phyloP scores from a whole-genome alignment of 2,888 invertebrate genomes.

The Brachyopa scutellaris region DNA sequence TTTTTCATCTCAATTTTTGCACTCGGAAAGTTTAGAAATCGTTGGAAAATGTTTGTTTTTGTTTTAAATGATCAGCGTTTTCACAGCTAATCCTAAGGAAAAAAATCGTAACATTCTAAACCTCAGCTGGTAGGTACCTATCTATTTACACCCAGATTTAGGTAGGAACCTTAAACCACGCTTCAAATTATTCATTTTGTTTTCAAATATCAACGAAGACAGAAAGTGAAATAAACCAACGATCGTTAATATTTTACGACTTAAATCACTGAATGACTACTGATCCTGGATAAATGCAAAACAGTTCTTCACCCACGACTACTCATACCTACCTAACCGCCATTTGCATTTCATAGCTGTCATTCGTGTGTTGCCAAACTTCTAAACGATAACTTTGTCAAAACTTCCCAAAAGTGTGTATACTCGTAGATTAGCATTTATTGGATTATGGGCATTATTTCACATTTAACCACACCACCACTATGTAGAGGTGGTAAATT shows the following conservation, averaged over 20 bases:
- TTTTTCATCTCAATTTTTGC: no score
- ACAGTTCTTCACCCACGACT: no score
- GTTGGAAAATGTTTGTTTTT: no score
- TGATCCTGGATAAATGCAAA: not conserved
- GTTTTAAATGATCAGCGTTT: no score
- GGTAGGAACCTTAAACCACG: no score
- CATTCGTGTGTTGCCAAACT: constrained; percentile 16
- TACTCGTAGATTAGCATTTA: constrained; percentile 67
- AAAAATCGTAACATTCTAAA: no score
- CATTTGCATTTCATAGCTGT: constrained; percentile 11
- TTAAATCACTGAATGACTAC: not conserved
- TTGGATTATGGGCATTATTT: constrained; percentile 67
- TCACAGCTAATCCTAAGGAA: no score
- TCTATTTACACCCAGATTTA: not conserved
- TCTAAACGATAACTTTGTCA: constrained; percentile 36
- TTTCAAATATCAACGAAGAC: not conserved
- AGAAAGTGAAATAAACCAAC: not conserved
- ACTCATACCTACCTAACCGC: not conserved
- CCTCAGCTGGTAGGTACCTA: no score
- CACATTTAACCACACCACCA: constrained; percentile 61
- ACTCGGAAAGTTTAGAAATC: no score
- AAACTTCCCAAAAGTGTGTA: constrained; percentile 45
- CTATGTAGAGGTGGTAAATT: constrained; percentile 37
- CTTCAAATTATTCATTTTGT: no score
- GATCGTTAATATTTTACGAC: not conserved